These are phyloP conservation scores for Cercopithecus mona DNA, from an alignment of 2,113 vertebrate species.

Conservation along the genomic window DNA sequence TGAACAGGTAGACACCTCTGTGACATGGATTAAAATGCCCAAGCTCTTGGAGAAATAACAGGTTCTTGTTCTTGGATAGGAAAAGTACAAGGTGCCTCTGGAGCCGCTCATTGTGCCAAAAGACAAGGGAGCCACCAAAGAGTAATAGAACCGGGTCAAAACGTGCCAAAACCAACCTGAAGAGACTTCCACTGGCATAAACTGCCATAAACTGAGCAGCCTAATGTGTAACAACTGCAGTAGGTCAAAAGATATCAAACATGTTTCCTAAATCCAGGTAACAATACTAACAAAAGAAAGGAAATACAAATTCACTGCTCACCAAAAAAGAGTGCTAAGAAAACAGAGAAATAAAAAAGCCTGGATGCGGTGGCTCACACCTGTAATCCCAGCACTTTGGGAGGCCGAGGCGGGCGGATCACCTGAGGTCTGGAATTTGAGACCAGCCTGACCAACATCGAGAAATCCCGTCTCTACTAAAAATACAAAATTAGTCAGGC, in stretches of 20 bases:
- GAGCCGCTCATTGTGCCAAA: not conserved
- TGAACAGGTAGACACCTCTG: not conserved
- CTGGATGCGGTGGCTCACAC: too few relatives aligned
- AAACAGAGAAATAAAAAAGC: not conserved
- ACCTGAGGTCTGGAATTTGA: too few relatives aligned
- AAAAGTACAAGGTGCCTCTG: not conserved
- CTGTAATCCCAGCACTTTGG: too few relatives aligned
- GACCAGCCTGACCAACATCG: too few relatives aligned
- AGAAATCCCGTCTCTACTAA: too few relatives aligned
- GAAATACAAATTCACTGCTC: not conserved
- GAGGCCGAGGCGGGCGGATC: too few relatives aligned
- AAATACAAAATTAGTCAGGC: too few relatives aligned
- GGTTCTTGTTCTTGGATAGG: not conserved
- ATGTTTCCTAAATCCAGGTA: not conserved
- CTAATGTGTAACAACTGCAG: not conserved
- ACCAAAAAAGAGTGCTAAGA: not conserved
- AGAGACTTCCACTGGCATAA: not conserved
- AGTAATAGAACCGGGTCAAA: not conserved
- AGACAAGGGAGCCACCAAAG: not conserved
- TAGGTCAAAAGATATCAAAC: not conserved
- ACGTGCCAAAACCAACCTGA: not conserved
- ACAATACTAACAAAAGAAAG: not conserved
- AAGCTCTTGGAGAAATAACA: not conserved
- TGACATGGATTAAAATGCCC: not conserved
- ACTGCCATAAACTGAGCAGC: not conserved